A percentile compares a stretch with the other conserved stretches of the same genome.
phyloP scores from a whole-genome alignment of 2,797 vertebrate genomes.

The Sebastes minor region DNA sequence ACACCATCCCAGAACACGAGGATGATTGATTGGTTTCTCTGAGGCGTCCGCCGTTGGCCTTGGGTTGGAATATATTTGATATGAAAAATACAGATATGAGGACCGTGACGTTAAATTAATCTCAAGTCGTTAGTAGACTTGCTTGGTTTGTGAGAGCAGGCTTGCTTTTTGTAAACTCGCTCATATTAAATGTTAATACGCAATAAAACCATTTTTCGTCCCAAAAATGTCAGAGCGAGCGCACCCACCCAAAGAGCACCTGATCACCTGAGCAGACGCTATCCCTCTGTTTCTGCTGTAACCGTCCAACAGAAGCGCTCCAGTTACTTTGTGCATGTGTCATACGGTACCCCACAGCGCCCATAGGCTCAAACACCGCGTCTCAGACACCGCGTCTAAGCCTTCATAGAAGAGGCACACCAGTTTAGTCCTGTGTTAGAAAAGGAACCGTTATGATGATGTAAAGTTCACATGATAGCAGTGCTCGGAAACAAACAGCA shows the following conservation, averaged over 20 bases:
- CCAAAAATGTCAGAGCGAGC: background rate
- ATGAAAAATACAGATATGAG: background rate
- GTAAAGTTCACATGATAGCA: constrained; percentile 14
- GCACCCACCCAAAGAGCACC: background rate
- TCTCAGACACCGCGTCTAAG: background rate
- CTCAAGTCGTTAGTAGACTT: background rate
- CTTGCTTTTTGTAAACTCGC: background rate
- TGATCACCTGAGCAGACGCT: background rate
- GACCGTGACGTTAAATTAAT: background rate
- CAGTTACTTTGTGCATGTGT: background rate
- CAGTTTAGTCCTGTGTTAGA: background rate
- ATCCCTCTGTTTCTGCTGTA: background rate
- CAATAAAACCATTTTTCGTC: background rate
- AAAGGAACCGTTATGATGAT: background rate
- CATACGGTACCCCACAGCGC: background rate
- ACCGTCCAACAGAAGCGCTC: background rate
- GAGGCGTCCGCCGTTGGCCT: background rate
- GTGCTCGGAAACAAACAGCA: background rate
- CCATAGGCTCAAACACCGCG: background rate
- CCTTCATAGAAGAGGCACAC: background rate
- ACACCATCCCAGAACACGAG: background rate
- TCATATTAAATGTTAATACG: background rate
- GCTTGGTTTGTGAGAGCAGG: background rate
- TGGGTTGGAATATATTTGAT: background rate
- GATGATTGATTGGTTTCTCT: background rate